Base-by-base conservation (phyloP, 2,113 vertebrate genomes). In the Bostrychus sinensis region DNA sequence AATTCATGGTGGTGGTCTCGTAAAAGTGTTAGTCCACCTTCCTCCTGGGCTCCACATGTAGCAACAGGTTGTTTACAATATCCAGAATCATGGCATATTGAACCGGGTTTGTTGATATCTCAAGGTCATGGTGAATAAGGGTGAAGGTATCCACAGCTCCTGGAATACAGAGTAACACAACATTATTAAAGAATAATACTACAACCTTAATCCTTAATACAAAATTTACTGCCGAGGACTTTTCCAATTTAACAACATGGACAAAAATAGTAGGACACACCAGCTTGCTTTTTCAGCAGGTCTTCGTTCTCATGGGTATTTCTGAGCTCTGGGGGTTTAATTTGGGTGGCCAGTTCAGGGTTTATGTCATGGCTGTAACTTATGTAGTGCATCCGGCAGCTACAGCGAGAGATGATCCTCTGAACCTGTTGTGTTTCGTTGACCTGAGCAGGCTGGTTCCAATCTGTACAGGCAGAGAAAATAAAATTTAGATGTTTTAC, bases 61-160 rank as follows among this genome's bases (percentile, higher is more conserved):
- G 90, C 61, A 99, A 85, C 55, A 98, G 87, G 82, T 98, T 98
- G 91, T 99, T 99, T 69, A 99, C 96, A 0, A 99, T 99, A 79
- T 99, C 97, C 41, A 99, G 91, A 83, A 99, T 98, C 97, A 99
- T 99, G 54, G 95, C 96, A 13, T 98, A 99, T 81, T 99, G 97
- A 1, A 95, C 96, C 0, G 97, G 97, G 86, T 99, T 99, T 61
- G 97, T 98, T 63, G 96, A 98, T 75, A 98, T 98, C 92, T 99
- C 97, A 56, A 99, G 88, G 77, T 99, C 96, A 0, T 98, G 96
- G 83, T 99, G 97, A 86, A 98, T 99, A 60, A 99, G 94, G 0
- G 97, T 99, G 84, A 99, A 99, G 0, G 97, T 99, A 83, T 99
- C 97, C 57, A 96, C 96, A 56, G 97, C 96, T 32, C 96, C 97